Conservation (phyloP, 2,797 vertebrate genomes). For the Huso huso region DNA sequence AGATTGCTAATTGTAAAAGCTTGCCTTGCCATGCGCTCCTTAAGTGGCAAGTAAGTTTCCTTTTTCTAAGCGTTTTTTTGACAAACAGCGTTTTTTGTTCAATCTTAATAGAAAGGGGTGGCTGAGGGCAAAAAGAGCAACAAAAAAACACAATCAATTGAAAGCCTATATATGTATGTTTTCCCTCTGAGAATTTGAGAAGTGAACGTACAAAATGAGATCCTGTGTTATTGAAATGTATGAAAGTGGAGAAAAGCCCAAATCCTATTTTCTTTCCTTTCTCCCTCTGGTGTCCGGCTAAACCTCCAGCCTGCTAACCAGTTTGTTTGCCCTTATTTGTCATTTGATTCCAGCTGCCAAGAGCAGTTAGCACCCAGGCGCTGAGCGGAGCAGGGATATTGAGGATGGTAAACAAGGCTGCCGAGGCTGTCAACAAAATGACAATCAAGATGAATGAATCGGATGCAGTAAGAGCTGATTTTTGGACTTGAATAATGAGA, state of each 20-base stretch:
- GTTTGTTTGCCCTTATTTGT: constrained; percentile 89
- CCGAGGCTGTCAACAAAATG: constrained; percentile 99
- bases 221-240: constrained; percentile 67
- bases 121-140: constrained; percentile 42
- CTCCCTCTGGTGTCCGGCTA: constrained; percentile 61
- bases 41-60: constrained; percentile 15
- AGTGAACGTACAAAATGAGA: constrained; percentile 75
- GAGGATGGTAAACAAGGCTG: constrained; percentile 97
- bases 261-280: constrained; percentile 40
- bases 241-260: constrained; percentile 59
- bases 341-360: constrained; percentile 88
- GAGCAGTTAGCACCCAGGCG: constrained; percentile 94
- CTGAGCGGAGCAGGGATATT: constrained; percentile 95
- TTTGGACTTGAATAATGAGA: constrained; percentile 82
- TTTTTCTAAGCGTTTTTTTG: constrained; percentile 55
- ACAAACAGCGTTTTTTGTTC: constrained; percentile 59
- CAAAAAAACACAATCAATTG: constrained; percentile 48
- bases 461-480: constrained; percentile 89
- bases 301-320: constrained; percentile 72
- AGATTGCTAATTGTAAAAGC: not conserved
- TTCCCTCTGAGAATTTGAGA: constrained; percentile 68
- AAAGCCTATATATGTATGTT: constrained; percentile 72
- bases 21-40: not conserved
- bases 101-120: constrained; percentile 73
- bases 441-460: constrained; percentile 99